A percentile compares a stretch with the other conserved stretches of the same genome.
These are phyloP conservation scores for Scotopteryx bipunctaria DNA, from an alignment of 2,888 invertebrate species.

Conservation along the genomic window DNA sequence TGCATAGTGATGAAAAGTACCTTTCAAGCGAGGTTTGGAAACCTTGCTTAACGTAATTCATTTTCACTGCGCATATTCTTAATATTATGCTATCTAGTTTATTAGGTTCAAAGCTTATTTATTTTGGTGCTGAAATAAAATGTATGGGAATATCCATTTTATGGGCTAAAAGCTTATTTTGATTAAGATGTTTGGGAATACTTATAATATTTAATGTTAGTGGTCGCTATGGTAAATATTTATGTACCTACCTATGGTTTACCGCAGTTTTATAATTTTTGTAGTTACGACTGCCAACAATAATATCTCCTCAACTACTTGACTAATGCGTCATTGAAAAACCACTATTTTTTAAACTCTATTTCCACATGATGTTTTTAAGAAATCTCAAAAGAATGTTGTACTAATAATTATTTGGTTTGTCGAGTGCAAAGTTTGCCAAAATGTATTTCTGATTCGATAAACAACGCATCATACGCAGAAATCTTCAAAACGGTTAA, in stretches of 20 bases:
- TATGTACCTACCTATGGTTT: too few species aligned
- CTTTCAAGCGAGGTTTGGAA: not conserved
- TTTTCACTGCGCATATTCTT: not conserved
- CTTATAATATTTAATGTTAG: too few species aligned
- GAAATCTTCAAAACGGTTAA: conserved; percentile 15
- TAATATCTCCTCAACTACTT: not conserved
- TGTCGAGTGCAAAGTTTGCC: conserved; percentile 21
- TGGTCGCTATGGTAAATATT: too few species aligned
- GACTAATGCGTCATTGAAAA: not conserved
- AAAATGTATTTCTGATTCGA: conserved; percentile 23
- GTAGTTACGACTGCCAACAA: too few species aligned
- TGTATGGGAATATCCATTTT: too few species aligned
- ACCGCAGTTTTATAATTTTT: too few species aligned
- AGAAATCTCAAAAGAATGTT: not conserved
- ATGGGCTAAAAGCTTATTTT: too few species aligned
- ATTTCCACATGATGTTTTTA: not conserved
- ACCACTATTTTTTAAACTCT: not conserved
- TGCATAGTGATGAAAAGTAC: not conserved
- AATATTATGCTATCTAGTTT: too few species aligned
- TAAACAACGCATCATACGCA: conserved; percentile 17
- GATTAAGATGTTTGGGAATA: too few species aligned
- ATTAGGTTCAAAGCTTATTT: too few species aligned
- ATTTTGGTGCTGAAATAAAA: too few species aligned
- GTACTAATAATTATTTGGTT: conserved; percentile 17
- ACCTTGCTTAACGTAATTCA: not conserved